Evolutionary conservation across 1,140 invertebrate genomes (phyloP), one percentile per base, ranked within the genome.

Genomic region (Philotrypesis tridentata): DNA sequence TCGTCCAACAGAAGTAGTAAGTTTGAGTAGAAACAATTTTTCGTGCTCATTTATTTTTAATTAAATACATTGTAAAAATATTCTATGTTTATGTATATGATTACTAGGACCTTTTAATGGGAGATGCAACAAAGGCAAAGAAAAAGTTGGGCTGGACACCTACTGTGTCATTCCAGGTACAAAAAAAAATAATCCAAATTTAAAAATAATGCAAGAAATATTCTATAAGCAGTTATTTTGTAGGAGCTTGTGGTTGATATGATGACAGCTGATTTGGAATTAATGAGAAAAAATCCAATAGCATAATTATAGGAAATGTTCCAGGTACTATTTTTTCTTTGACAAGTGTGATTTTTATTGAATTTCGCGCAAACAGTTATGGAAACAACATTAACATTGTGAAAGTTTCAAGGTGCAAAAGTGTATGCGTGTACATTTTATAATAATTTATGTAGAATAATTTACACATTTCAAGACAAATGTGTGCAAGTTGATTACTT

Each of bases 1-100:
- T 89, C 93, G 99, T 78, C 98, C 99, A 33, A 98, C 99, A 7
- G 98, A 99, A 96, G 99, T 99, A 86, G 97, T 98, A 92, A 95
- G 96, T 94, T 80, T 31, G 23, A n/a, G 12, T 6, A 61, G 5
- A 61, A 3, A 27, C 3, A 12, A 65, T 23, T 27, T 29, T 8
- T 14, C 0, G 12, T 6, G 0, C 11, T 14, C 9, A 25, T 65
- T 29, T 2, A 27, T 29, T 0, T 27, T 65, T 0, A 63, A 7
- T 17, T 8, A 55, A 55, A 29, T 27, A 27, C 5, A 65, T 23
- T 12, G 14, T 12, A 21, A 61, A 76, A 76, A 55, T 60, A 17
- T 6, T 4, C 40, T 71, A 0, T 43, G 6, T 71, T 40, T 71
- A 1, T 60, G 27, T 63, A 68, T 79, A 23, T 81, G 77, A 78